Conservation (phyloP, 2,888 invertebrate genomes). For the Archips xylosteana region DNA sequence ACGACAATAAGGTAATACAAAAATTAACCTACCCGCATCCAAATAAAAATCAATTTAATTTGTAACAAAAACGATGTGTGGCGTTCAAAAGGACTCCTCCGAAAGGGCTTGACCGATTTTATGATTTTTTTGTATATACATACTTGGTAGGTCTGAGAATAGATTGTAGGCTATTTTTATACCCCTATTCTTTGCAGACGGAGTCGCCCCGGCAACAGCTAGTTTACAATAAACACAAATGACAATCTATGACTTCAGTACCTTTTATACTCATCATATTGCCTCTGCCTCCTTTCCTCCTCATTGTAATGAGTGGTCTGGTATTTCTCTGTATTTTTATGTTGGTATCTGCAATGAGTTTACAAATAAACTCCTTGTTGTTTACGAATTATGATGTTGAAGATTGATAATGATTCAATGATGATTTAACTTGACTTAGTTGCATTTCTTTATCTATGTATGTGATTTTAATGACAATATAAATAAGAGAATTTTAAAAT, state of each 20-base stretch:
- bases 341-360: constrained; percentile 65
- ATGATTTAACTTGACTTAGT: background rate
- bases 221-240: background rate
- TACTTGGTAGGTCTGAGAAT: too few relatives aligned
- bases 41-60: too few relatives aligned
- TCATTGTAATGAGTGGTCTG: constrained; percentile 59
- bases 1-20: too few relatives aligned
- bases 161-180: too few relatives aligned
- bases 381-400: constrained; percentile 5
- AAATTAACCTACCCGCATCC: too few relatives aligned
- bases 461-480: background rate
- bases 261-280: constrained; percentile 72
- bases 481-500: background rate
- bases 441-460: background rate
- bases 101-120: too few relatives aligned
- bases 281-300: constrained; percentile 65
- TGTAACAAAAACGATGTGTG: too few relatives aligned
- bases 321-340: constrained; percentile 65
- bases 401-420: constrained; percentile 3
- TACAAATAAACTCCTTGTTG: constrained; percentile 35
- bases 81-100: too few relatives aligned
- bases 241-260: constrained; percentile 48
- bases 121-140: too few relatives aligned
- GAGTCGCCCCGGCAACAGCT: background rate
- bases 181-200: too few relatives aligned